Base-by-base conservation (phyloP, 2,797 vertebrate species). In the Rallus crepitans region DNA sequence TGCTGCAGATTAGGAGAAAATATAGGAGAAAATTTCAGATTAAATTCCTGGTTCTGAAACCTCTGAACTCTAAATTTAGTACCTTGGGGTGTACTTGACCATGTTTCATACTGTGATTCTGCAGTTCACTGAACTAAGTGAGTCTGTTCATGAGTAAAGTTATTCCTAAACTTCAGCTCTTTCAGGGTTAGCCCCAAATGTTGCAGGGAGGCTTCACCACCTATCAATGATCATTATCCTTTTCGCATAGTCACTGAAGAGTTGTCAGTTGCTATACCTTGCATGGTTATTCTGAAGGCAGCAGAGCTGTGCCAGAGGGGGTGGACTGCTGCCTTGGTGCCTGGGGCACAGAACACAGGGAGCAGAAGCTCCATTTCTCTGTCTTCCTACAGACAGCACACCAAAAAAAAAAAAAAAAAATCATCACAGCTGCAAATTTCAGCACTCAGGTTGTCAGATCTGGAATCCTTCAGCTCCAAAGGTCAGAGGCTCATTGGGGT, bases 61-160 rank as follows among this genome's bases (percentile, higher is more conserved):
- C 27, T 79, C 55, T 17, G 24, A 42, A 35, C 37, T 85, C 48
- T 65, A 81, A 6, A 4, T 59, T 33, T 71, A 65, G 35, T 81
- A 40, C 42, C 17, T 33, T 82, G 30, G 21, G 39, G 14, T 39
- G 57, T 59, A 48, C n/a, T 69, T 92, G 59, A 39, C 52, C 0
- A 0, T 66, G 15, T 73, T 89, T 77, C 28, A 9, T 1, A 0
- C n/a, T 17, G 40, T 56, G 48, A 11, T 50, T 42, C 18, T 42
- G 31, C 48, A 35, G 18, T 69, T 76, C 20, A 10, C 15, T 76
- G 56, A 76, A 76, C 53, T 28, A 33, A 59, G 39, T 19, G 10
- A 31, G 21, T 69, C 50, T n/a, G 45, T 35, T 60, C 24, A 7
- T 56, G 56, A n/a, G 15, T 69, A 30, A 75, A 47, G 31, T 48